phyloP scores from a whole-genome alignment of 92 coral and sea anemone genomes.

The Anthopleura xanthogrammica region DNA sequence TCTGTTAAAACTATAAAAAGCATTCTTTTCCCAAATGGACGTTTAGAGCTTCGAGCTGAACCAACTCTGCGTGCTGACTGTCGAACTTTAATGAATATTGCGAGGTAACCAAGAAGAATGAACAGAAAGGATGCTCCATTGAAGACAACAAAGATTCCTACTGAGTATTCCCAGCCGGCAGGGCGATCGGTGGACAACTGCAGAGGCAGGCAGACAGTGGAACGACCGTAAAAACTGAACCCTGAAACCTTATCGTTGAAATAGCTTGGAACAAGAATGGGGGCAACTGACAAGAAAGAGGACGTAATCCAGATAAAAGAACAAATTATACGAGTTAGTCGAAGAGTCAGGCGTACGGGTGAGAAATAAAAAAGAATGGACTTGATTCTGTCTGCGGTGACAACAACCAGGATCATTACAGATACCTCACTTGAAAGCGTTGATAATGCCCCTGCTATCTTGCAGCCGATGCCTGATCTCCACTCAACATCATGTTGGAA shows the following conservation, averaged over 20 bases:
- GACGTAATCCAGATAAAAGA: slow-evolving; percentile 39
- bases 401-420: slow-evolving; percentile 45
- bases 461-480: slow-evolving; percentile 50
- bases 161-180: slow-evolving; percentile 74
- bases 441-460: slow-evolving; percentile 58
- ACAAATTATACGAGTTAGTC: slow-evolving; percentile 34
- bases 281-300: slow-evolving; percentile 31
- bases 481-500: slow-evolving; percentile 60
- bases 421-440: slow-evolving; percentile 65
- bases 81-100: slow-evolving; percentile 30
- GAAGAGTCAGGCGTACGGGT: slow-evolving; percentile 19
- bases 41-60: slow-evolving; percentile 6
- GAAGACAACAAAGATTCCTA: slow-evolving; percentile 44
- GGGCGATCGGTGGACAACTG: slow-evolving; percentile 58
- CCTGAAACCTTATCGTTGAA: slow-evolving; percentile 39
- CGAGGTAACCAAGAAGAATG: slow-evolving; percentile 57
- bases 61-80: slow-evolving; percentile 1
- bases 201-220: slow-evolving; percentile 68
- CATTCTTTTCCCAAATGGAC: slow-evolving; percentile 16
- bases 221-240: slow-evolving; percentile 57
- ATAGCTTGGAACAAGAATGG: slow-evolving; percentile 40
- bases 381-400: slow-evolving; percentile 55
- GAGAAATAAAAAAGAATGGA: slow-evolving; percentile 57
- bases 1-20: slow-evolving; percentile 20
- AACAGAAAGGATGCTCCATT: slow-evolving; percentile 60